Evolutionary conservation across 1,140 invertebrate species (phyloP), one percentile per base, ranked within the genome.

Genomic region (Tyrophagus putrescentiae): DNA sequence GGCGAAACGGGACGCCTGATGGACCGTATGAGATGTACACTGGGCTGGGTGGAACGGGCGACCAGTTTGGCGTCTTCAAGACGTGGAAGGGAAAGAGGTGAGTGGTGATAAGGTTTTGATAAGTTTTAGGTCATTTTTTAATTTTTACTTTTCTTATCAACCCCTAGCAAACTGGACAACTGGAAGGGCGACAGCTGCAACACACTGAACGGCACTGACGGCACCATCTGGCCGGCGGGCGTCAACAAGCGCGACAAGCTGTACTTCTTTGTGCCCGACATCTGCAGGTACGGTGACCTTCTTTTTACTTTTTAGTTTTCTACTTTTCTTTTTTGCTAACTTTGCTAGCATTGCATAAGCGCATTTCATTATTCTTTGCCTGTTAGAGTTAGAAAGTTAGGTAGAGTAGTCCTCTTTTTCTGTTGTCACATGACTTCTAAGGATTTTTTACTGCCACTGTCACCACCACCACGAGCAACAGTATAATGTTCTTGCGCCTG

Each of bases 201-300:
- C 36, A 45, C 53, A 34, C 67, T 72, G 34, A 65, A 68, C 25
- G 70, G 68, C 25, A 69, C 68, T 18, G 70, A 71, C 60, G 70
- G 70, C 21, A 65, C 63, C 21, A 61, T 71, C 23, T 70, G 67
- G 44, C 54, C 62, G n/a, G 69, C 70, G 7, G 63, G 63, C 44
- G 41, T 71, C n/a, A 31, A 58, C 29, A 68, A 64, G 53, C 57
- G 39, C 5, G 62, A 70, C 16, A 60, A 58, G 27, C 54, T 71
- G 16, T 61, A 62, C 25, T 63, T 70, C 9, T 70, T 70, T 57
- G 60, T 63, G 23, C 42, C 65, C 1, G 68, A 70, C 27, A 36
- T 71, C 44, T 71, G 69, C 68, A 60, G 68, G 64, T 65, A 61
- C 27, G 28, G 18, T 27, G 25, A n/a, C 3, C 6, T 56, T 61